Base-by-base conservation (phyloP, 2,797 vertebrate genomes). In the Pterois miles region DNA sequence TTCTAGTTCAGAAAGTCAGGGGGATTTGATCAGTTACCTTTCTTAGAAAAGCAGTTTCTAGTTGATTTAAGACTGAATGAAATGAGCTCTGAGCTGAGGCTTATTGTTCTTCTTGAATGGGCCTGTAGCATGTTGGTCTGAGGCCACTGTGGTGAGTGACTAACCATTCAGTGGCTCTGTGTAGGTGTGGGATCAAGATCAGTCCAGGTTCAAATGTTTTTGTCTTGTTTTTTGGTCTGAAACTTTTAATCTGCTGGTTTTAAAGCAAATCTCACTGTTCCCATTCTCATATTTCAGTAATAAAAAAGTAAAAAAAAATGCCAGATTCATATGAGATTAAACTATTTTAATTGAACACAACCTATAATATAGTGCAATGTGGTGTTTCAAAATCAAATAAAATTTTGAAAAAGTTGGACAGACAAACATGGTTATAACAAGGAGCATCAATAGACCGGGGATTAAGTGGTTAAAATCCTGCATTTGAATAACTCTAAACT, bases 1-100 rank as follows among this genome's bases (percentile, higher is more conserved):
- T 52, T 22, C 27, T 6, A 56, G 13, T 36, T 79, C 59, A 84
- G 73, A 72, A 84, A 81, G 72, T 87, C 13, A 29, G 71, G 87
- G 83, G 79, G 74, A 82, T 91, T 86, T 65, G 71, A 76, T 73
- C 34, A 52, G 16, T 66, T 31, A 65, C 58, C 7, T 74, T 82
- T 86, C 60, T 65, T 34, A 16, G 65, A 77, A 83, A 54, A 69
- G 16, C n/a, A 27, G 16, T 62, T 71, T 64, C 8, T n/a, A n/a
- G n/a, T n/a, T n/a, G n/a, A n/a, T n/a, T n/a, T n/a, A 34, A 67
- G n/a, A 46, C 34, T 11, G 22, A 18, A 31, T 40, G 33, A 53
- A 50, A 67, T 46, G 10, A 58, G 22, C 2, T 54, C 16, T 59
- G 8, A 63, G 16, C 25, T 65, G 18, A 66, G 20, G 20, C 1